Evolutionary conservation across 2,888 invertebrate genomes (phyloP).

Genomic region (Napeogenes inachia): DNA sequence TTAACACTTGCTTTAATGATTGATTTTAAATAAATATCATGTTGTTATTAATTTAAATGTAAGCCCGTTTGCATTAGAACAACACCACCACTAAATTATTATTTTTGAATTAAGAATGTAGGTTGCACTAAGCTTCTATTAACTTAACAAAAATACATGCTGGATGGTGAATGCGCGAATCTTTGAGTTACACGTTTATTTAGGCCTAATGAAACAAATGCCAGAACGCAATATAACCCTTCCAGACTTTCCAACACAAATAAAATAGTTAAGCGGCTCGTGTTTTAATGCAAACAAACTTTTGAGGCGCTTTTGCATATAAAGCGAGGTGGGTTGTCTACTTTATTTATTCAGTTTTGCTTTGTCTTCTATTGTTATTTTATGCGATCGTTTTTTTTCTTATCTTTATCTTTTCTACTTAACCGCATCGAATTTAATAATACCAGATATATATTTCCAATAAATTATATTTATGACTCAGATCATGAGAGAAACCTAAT

Average conservation of each 20-base stretch:
- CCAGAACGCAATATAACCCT: constrained; percentile 77
- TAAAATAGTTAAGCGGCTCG: constrained; percentile 77
- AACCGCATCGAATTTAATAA: constrained; percentile 34
- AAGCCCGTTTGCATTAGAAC: constrained; percentile 77
- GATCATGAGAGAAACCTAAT: constrained; percentile 59
- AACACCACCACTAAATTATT: constrained; percentile 55
- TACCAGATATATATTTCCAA: constrained; percentile 9
- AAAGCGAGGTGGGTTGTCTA: constrained; percentile 78
- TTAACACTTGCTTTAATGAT: constrained; percentile 62
- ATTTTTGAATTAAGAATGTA: constrained; percentile 35
- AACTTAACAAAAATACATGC: constrained; percentile 50
- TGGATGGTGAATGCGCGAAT: constrained; percentile 57
- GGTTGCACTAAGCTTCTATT: constrained; percentile 57
- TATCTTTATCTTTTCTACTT: constrained; percentile 26
- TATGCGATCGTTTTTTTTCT: constrained; percentile 36
- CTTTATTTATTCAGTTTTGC: constrained; percentile 73
- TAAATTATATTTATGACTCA: constrained; percentile 42
- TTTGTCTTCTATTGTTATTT: constrained; percentile 67
- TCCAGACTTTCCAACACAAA: constrained; percentile 74
- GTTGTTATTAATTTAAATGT: constrained; percentile 48
- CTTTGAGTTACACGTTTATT: constrained; percentile 50
- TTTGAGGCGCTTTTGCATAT: constrained; percentile 78
- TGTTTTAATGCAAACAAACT: constrained; percentile 79
- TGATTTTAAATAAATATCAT: constrained; percentile 42
- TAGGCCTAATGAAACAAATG: constrained; percentile 67